Base-by-base conservation (phyloP, 2,888 invertebrate genomes). In the Aspidiotus rigidus region DNA sequence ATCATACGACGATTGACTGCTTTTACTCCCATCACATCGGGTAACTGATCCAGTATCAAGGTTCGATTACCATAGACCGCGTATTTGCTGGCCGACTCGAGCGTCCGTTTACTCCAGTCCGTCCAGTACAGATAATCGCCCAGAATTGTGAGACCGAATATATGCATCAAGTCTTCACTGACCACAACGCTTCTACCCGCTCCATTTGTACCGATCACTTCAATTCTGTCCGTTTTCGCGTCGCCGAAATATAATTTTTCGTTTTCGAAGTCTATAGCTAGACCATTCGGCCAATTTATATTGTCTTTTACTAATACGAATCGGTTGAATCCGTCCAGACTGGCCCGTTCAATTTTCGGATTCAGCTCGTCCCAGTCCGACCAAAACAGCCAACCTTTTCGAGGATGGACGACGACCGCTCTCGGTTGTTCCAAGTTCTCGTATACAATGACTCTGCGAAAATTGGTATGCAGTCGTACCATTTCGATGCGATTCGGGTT, bases 61-160 rank as follows among this genome's bases (percentile, higher is more conserved):
- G 88, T 85, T 40, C 90, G 81, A 64, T 86, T 69, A 15, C 49
- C 41, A 77, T 88, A 85, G 11, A 70, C 71, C 28, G 55, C 71
- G 8, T 69, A 82, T 78, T 95, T 96, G 76, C 95, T 86, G 0
- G 92, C 92, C 44, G 93, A 80, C 76, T 96, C 93, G 69, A 98
- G 86, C 5, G 91, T 89, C 15, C 95, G 81, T 64, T 89, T 81
- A 77, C 94, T 93, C 93, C 95, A 96, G 78, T 97, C 97, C 0
- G 95, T 95, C 96, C 97, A 97, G 79, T 96, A 97, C 2, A 97
- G 79, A 77, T 87, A 89, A 75, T 93, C 88, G 64, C 90, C 94
- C 62, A 95, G 81, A 13, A 95, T 79, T 67, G 90, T 89, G 62
- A 96, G 83, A 0, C 93, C 93, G 76, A 93, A 94, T 9, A 89